Evolutionary conservation across 1,140 invertebrate species (phyloP).

Genomic region (Idris sp.): DNA sequence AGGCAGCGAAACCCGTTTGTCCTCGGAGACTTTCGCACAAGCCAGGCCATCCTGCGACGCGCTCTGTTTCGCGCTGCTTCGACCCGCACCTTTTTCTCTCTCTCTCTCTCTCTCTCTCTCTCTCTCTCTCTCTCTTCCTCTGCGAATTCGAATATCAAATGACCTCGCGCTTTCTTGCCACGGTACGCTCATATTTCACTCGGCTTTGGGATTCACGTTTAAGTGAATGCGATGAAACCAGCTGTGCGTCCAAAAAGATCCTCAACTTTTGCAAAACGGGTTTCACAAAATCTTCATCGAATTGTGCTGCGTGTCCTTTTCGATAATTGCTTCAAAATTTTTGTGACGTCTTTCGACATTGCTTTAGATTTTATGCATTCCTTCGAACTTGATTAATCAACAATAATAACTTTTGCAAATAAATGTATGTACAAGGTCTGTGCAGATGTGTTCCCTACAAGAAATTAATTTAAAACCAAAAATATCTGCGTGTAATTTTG

Average conservation of each 20-base stretch:
- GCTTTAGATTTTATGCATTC: too few relatives aligned
- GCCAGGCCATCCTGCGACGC: too few relatives aligned
- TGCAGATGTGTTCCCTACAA: too few relatives aligned
- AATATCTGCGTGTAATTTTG: too few relatives aligned
- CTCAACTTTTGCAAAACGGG: conserved; percentile 14
- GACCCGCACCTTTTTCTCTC: conserved; percentile 27
- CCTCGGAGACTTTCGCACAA: conserved; percentile 30
- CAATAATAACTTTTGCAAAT: too few relatives aligned
- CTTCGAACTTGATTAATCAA: too few relatives aligned
- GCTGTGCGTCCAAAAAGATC: conserved; percentile 5
- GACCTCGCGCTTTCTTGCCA: conserved; percentile 24
- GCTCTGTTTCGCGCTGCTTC: too few relatives aligned
- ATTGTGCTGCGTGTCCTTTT: background rate
- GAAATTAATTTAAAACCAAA: too few relatives aligned
- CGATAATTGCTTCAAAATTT: too few relatives aligned
- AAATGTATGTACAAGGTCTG: too few relatives aligned
- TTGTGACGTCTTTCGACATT: too few relatives aligned
- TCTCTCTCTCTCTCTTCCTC: conserved; percentile 1
- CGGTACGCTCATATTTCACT: conserved; percentile 30
- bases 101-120: background rate
- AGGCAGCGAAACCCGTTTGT: conserved; percentile 47
- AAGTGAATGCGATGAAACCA: conserved; percentile 8
- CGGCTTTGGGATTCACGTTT: conserved; percentile 5
- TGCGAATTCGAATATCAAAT: conserved; percentile 16
- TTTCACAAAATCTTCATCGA: conserved; percentile 3